phyloP scores from a whole-genome alignment of 2,888 invertebrate species.

The Aphrophora alni region DNA sequence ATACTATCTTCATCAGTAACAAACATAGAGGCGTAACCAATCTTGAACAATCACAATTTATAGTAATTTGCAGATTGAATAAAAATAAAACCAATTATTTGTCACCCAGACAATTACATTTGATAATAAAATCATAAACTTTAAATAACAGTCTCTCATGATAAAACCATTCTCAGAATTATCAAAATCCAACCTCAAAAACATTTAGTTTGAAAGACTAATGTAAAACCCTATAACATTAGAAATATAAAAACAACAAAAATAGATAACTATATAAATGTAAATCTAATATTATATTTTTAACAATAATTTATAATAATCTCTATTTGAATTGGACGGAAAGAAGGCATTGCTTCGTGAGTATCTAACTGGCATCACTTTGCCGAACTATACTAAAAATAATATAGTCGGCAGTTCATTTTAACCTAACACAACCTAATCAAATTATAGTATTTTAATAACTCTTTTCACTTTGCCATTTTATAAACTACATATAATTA shows the following conservation, averaged over 20 bases:
- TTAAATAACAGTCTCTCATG: neutral
- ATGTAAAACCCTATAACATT: neutral
- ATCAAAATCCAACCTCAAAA: neutral
- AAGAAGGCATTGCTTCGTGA: neutral
- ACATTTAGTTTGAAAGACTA: neutral
- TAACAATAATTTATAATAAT: neutral
- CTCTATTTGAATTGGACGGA: neutral
- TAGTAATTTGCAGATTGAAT: neutral
- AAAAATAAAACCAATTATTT: neutral
- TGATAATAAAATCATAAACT: neutral
- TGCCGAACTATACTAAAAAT: neutral
- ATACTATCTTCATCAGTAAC: no score
- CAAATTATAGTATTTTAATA: neutral
- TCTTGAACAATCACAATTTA: neutral
- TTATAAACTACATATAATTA: no score
- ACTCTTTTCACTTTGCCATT: neutral
- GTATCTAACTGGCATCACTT: neutral
- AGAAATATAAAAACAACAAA: neutral
- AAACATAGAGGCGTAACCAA: no score
- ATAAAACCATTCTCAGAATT: neutral
- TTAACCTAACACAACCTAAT: neutral
- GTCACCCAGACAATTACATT: neutral
- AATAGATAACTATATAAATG: constrained; percentile 3
- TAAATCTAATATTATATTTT: neutral
- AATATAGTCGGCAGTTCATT: neutral